phyloP scores from a whole-genome alignment of 2,888 invertebrate species.

The Drosophila mercatorum region DNA sequence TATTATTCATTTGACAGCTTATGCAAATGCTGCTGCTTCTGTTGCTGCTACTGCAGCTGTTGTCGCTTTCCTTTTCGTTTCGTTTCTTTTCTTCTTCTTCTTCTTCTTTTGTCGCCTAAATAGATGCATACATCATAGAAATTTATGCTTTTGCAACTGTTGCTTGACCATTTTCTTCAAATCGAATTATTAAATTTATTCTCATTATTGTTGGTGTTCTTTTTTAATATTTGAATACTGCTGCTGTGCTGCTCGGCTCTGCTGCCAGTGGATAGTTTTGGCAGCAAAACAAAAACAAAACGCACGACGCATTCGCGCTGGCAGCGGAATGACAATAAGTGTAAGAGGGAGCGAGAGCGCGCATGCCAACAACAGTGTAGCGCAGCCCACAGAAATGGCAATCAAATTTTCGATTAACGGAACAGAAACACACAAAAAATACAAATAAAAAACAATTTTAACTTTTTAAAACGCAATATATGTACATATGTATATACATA shows the following conservation, averaged over 20 bases:
- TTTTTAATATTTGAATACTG: background rate
- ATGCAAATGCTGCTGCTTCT: conserved; percentile 21
- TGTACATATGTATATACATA: conserved; percentile 22
- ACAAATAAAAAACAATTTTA: conserved; percentile 9
- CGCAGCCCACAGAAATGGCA: conserved; percentile 39
- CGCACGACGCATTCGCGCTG: conserved; percentile 36
- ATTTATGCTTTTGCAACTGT: conserved; percentile 41
- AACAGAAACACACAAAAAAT: conserved; percentile 29
- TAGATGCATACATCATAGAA: background rate
- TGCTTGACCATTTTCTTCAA: conserved; percentile 34
- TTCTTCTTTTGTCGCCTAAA: background rate
- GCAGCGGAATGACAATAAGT: conserved; percentile 27
- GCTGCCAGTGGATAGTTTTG: conserved; percentile 31
- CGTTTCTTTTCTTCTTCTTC: background rate
- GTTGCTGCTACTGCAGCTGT: background rate
- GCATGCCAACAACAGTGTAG: conserved; percentile 57
- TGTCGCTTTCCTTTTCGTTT: conserved; percentile 13
- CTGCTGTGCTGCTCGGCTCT: background rate
- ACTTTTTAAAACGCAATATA: conserved; percentile 35
- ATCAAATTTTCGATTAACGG: conserved; percentile 50
- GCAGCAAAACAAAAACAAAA: conserved; percentile 71
- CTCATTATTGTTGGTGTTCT: background rate
- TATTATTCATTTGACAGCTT: conserved; percentile 31
- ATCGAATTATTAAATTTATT: conserved; percentile 11
- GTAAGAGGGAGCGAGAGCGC: conserved; percentile 45